A percentile compares a stretch with the other conserved stretches of the same genome.
Evolutionary conservation across 2,113 vertebrate genomes (phyloP).

Genomic region (Pristiophorus japonicus): DNA sequence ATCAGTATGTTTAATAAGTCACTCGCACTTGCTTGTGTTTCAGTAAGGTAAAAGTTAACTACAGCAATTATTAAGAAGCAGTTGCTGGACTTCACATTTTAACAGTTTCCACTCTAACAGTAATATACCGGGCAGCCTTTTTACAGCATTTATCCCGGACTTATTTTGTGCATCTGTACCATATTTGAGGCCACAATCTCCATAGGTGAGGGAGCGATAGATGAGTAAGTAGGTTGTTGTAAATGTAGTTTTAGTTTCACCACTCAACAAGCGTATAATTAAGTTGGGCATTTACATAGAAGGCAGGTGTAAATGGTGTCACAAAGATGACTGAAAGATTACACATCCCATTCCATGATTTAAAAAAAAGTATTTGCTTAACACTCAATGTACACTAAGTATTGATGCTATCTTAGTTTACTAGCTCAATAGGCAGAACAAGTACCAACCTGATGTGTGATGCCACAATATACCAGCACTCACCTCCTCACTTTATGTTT

Average conservation of each 20-base stretch:
- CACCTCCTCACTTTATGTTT: slow-evolving; percentile 89
- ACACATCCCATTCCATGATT: background rate
- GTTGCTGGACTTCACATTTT: background rate
- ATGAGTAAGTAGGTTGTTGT: background rate
- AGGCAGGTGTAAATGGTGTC: background rate
- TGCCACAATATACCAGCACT: slow-evolving; percentile 39
- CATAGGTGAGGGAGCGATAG: background rate
- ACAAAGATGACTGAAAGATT: too few species aligned
- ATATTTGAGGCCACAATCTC: background rate
- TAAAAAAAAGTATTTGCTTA: background rate
- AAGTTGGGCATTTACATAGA: background rate
- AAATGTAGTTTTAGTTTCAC: background rate
- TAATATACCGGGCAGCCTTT: background rate
- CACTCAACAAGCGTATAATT: background rate
- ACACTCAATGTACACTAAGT: background rate
- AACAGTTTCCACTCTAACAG: background rate
- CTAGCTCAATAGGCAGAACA: background rate
- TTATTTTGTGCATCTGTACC: background rate
- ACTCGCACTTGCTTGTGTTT: background rate
- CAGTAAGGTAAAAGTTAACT: background rate
- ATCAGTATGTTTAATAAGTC: background rate
- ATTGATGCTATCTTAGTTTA: background rate
- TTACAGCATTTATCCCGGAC: too few species aligned
- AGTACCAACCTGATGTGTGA: background rate
- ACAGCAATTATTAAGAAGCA: background rate